These are phyloP conservation scores for Proales similis DNA, from an alignment of 1,140 invertebrate species.

Conservation along the genomic window DNA sequence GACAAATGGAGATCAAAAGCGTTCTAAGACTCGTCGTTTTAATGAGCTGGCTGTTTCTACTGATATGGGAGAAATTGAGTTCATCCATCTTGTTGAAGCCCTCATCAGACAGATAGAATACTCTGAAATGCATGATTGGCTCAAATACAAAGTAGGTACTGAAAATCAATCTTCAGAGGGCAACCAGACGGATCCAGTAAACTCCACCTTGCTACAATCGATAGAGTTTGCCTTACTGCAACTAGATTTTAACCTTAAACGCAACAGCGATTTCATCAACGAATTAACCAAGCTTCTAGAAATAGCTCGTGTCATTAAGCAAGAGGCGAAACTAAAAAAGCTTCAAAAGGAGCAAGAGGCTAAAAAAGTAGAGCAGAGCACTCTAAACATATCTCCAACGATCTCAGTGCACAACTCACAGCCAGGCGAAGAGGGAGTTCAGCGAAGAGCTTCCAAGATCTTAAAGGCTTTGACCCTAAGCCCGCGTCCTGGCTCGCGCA, in stretches of 20 bases:
- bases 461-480: too few species aligned
- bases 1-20: neutral
- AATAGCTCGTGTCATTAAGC: constrained; percentile 8
- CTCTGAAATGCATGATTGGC: too few species aligned
- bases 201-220: neutral
- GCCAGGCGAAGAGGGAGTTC: too few species aligned
- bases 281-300: constrained; percentile 26
- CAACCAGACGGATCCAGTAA: neutral
- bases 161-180: neutral
- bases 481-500: too few species aligned
- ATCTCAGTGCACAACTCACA: too few species aligned
- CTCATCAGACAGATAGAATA: too few species aligned
- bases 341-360: constrained; percentile 2
- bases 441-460: too few species aligned
- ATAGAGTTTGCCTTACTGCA: constrained; percentile 5
- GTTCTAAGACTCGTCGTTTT: neutral
- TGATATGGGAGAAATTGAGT: constrained; percentile 11
- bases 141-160: too few species aligned
- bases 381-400: too few species aligned
- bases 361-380: neutral
- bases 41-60: neutral
- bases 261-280: constrained; percentile 35
- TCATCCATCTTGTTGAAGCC: constrained; percentile 14
- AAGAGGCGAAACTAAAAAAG: constrained; percentile 32
- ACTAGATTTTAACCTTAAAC: constrained; percentile 29